Evolutionary conservation across 2,888 invertebrate species (phyloP), one percentile per base, ranked within the genome.

Genomic region (Atherix ibis): DNA sequence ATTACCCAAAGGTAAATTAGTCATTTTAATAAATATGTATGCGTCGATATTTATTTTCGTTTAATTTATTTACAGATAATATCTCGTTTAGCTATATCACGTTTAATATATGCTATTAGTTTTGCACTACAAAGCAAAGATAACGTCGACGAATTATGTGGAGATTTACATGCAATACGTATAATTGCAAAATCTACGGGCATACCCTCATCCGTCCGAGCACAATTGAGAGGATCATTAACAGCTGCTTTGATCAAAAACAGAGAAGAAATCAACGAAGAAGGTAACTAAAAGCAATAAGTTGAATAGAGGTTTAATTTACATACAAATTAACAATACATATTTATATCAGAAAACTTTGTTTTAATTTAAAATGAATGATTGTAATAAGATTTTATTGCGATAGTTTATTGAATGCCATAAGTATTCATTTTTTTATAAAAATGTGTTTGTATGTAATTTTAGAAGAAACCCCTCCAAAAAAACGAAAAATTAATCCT

Each of bases 1-100:
- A 85, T 55, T 87, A 91, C 54, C 87, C 89, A 1, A 89, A 88
- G 71, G 81, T 87, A 59, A 48, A 17, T 31, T 8, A 8, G 5
- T 10, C 3, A 9, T n/a, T n/a, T n/a, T n/a, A n/a, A n/a, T n/a
- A n/a, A n/a, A n/a, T n/a, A n/a, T n/a, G n/a, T n/a, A n/a, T n/a
- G n/a, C n/a, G n/a, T n/a, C n/a, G 12, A 19, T 28, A 19, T 26
- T 19, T 27, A 27, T 14, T 9, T 25, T 27, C 17, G 13, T 33
- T 18, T 19, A 14, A 24, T 19, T 30, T 16, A 14, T 31, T 36
- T 18, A 15, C 34, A 22, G 22, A 22, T 22, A 22, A 22, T 8
- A 3, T 27, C 32, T 35, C 13, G 14, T 31, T 37, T 37, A 38
- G 58, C 60, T 6, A 58, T 61, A 32, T 54, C 60, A 3, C 58